These are phyloP conservation scores for Calephelis virginiensis DNA, from an alignment of 1,140 invertebrate species.

Conservation along the genomic window DNA sequence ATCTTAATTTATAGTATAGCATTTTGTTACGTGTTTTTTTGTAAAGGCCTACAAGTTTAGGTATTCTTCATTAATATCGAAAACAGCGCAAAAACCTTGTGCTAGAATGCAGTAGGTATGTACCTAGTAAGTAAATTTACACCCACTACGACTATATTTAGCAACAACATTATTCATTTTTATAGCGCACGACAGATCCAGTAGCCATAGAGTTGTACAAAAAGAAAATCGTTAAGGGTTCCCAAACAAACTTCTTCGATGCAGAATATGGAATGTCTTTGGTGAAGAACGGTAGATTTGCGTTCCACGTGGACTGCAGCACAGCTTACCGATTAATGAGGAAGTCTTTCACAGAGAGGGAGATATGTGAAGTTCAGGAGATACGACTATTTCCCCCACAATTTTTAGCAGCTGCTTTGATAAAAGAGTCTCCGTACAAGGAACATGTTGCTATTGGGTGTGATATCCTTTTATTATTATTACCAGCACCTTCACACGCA, in stretches of 20 bases:
- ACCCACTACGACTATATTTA: too few species aligned
- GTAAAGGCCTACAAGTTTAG: too few species aligned
- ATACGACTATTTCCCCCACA: slow-evolving; percentile 79
- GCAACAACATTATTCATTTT: slow-evolving; percentile 2
- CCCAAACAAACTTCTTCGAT: slow-evolving; percentile 46
- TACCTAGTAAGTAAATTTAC: too few species aligned
- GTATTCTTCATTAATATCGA: too few species aligned
- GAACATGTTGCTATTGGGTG: slow-evolving; percentile 82
- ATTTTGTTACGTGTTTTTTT: too few species aligned
- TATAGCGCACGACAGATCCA: slow-evolving; percentile 80
- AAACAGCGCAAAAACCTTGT: too few species aligned
- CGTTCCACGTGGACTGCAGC: slow-evolving; percentile 81
- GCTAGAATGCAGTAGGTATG: too few species aligned
- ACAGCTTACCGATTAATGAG: slow-evolving; percentile 81
- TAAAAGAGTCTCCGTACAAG: slow-evolving; percentile 81
- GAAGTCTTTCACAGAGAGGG: slow-evolving; percentile 79
- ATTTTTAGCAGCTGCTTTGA: slow-evolving; percentile 76
- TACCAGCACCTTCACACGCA: too few species aligned
- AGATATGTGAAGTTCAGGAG: slow-evolving; percentile 81
- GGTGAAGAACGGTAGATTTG: slow-evolving; percentile 78
- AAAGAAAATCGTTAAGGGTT: slow-evolving; percentile 62
- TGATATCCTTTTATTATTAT: background rate
- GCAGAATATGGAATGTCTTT: slow-evolving; percentile 54
- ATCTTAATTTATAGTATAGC: too few species aligned
- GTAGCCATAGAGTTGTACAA: slow-evolving; percentile 76